These are phyloP conservation scores for Philotrypesis tridentata DNA, from an alignment of 1,140 invertebrate species.

Conservation along the genomic window DNA sequence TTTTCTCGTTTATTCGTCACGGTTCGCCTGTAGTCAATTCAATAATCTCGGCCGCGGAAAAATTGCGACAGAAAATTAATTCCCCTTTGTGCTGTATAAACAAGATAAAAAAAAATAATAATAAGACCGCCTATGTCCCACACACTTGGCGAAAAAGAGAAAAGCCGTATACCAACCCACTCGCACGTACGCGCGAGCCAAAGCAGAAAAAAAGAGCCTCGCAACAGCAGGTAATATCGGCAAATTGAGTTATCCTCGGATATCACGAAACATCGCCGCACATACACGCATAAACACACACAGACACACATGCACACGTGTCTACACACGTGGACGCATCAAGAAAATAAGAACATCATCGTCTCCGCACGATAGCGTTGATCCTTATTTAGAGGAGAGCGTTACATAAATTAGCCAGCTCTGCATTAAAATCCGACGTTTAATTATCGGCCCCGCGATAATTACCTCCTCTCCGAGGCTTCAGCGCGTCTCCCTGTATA, in stretches of 20 bases:
- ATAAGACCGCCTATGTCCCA: background rate
- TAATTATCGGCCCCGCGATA: slow-evolving; percentile 61
- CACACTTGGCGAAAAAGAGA: background rate
- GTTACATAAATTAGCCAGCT: slow-evolving; percentile 38
- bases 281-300: background rate
- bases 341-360: slow-evolving; percentile 28
- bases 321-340: background rate
- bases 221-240: slow-evolving; percentile 17
- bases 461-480: slow-evolving; percentile 56
- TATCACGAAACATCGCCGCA: slow-evolving; percentile 14
- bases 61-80: slow-evolving; percentile 13
- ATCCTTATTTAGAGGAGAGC: slow-evolving; percentile 28
- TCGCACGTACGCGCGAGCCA: background rate
- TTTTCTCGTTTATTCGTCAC: background rate
- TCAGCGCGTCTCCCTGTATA: slow-evolving; percentile 13
- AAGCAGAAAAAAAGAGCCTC: background rate
- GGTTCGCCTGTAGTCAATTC: background rate
- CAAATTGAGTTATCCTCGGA: slow-evolving; percentile 44
- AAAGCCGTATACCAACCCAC: background rate
- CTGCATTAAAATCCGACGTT: slow-evolving; percentile 58
- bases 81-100: background rate
- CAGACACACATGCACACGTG: too few relatives aligned
- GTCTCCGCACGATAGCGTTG: slow-evolving; percentile 23
- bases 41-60: background rate
- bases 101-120: background rate